Evolutionary conservation across 2,113 vertebrate species (phyloP), one percentile per base, ranked within the genome.

Genomic region (Syrmaticus mikado): DNA sequence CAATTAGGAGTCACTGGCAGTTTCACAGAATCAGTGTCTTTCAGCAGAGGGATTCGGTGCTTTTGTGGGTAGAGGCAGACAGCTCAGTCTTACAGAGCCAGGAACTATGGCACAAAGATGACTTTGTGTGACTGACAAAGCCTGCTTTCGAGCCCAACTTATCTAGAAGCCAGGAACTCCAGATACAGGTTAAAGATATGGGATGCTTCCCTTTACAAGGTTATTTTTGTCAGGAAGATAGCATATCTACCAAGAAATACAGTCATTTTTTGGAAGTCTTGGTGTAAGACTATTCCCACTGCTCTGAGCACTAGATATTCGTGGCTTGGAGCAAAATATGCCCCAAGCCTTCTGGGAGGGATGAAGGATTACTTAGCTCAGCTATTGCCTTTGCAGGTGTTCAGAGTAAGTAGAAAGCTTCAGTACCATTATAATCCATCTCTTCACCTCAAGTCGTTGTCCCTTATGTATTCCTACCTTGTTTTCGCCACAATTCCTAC

Each of bases 1-100:
- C 70, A 91, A 94, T 86, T 85, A 83, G 68, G 62, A 94, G 71
- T n/a, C 71, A 34, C 15, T 67, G 93, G 45, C 52, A 88, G 57
- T 84, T 89, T 85, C 81, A 70, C 13, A 83, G 77, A 62, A 41
- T 68, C 60, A 41, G 62, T 48, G 72, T 61, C 78, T 91, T 82
- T 92, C 82, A 82, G 85, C 36, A 79, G 77, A 92, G 61, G 60
- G 62, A 61, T 85, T 77, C 1, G 3, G 40, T 34, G 78, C 32
- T n/a, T 82, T 75, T 82, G 73, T 4, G 22, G 43, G 40, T 20
- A 61, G 66, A 82, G 50, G 70, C 24, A 5, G 80, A 76, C 64
- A 87, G 43, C 28, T 76, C 85, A 66, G 50, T 67, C 68, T 73
- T 55, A 75, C 57, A 79, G 43, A 78, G 52, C 73, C 66, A 75